Conservation (phyloP, 2,113 vertebrate genomes). For the Rhynchopsitta pachyrhyncha region DNA sequence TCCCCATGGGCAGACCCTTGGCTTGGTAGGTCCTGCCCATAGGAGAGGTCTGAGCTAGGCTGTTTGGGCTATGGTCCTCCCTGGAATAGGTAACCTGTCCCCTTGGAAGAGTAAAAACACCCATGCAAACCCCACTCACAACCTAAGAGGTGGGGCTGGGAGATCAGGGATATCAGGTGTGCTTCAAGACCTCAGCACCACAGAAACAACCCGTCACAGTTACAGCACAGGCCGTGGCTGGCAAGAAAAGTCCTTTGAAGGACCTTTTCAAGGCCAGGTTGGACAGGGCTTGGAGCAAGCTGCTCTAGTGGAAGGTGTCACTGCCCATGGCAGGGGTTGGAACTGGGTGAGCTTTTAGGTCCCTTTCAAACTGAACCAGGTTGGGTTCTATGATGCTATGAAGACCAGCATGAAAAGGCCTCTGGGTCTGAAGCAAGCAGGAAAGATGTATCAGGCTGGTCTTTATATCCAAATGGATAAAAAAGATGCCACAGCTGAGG, state of each 20-base stretch:
- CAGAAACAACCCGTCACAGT: not conserved
- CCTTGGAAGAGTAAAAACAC: not conserved
- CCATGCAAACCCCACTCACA: not conserved
- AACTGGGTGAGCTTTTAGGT: not conserved
- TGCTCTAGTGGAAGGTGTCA: not conserved
- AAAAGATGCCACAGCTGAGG: not conserved
- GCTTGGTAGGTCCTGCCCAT: not conserved
- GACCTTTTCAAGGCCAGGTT: not conserved
- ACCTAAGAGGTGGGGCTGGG: not conserved
- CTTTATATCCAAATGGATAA: not conserved
- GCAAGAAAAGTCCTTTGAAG: not conserved
- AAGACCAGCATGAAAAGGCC: not conserved
- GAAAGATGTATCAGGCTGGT: not conserved
- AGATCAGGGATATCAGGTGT: not conserved
- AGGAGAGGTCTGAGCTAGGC: not conserved
- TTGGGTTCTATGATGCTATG: not conserved
- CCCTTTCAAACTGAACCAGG: not conserved
- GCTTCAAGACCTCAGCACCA: not conserved
- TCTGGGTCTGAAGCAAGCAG: not conserved
- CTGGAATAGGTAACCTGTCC: not conserved
- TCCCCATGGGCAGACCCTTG: not conserved
- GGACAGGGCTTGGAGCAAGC: not conserved
- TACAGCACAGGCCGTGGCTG: rapidly evolving
- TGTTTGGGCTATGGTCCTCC: not conserved
- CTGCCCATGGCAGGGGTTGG: not conserved